Base-by-base conservation (phyloP, 2,113 vertebrate genomes). In the Chitala chitala region DNA sequence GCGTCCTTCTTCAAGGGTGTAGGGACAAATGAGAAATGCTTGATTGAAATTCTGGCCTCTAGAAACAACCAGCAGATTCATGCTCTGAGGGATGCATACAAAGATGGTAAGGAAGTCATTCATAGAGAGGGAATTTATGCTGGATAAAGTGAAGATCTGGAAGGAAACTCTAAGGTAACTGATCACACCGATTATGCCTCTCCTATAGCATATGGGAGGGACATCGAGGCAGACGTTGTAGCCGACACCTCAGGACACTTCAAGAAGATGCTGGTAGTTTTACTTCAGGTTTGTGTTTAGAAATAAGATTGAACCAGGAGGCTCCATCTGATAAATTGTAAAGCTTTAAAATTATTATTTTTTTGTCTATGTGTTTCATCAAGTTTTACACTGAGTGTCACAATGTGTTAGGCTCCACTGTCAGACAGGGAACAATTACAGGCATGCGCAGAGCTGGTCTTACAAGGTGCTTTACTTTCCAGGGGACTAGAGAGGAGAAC, bases 201-300 rank as follows among this genome's bases (percentile, higher is more conserved):
- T 0, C 74, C 53, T 61, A 15, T 83, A 99, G 97, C 93, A 15
- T 98, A 98, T 0, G 91, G 87, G 53, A 88, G 88, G 13, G 92
- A 98, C 76, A 85, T 99, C 44, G 97, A 99, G 82, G 88, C 93
- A 31, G 94, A 94, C 12, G 1, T 99, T 0, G 75, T 90, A 0
- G 84, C 81, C 1, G 97, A 99, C 76, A 99, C 96, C 0, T 94
- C 95, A 0, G 95, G 95, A 59, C 97, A 99, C 80, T 99, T 99
- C 85, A 96, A 94, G 87, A 99, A 99, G 90, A 99, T 98, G 96
- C 89, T 98, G 0, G 63, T 99, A 9, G 97, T 97, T 81, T 87
- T 99, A 79, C 89, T 98, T 51, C 96, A 98, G 94, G 96, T 97
- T 7, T 68, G 85, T 84, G 72, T 3, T 15, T 55, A 46, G 15